Evolutionary conservation across 2,888 invertebrate genomes (phyloP), one percentile per base, ranked within the genome.

Genomic region (Syrphus vitripennis): DNA sequence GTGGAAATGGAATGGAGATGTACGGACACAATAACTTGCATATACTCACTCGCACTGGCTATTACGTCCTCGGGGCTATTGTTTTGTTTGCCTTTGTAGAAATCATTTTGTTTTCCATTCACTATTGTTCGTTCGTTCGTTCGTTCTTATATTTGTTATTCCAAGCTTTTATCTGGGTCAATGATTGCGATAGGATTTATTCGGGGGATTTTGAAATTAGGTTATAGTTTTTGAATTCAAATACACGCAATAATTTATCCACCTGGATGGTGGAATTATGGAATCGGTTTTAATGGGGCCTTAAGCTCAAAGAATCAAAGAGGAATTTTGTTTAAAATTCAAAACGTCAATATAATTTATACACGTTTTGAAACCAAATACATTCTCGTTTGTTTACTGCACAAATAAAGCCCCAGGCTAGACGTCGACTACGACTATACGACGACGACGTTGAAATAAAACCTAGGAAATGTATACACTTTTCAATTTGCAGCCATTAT

Each of bases 81-180:
- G 63, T 63, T 21, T 42, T 42, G 42, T 42, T 37, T 42, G 63
- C 10, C n/a, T 63, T 63, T 63, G 63, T 40, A 16, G 42, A 26
- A 26, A 26, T 42, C 16, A 42, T 63, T 34, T 14, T 21, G 5
- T 21, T 37, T 59, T 21, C 3, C n/a, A 63, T 26, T 42, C 59
- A 14, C 40, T 16, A 16, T 63, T 34, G 34, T 34, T 34, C 37
- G 0, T 61, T 37, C 10, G 3, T 19, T 0, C 5, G 5, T 12
- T 3, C n/a, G 3, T 16, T 48, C 48, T 4, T 9, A 48, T 21
- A 3, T 10, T 65, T 31, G 16, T 29, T 65, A 7, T 45, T 45
- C 6, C 14, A 21, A 26, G 16, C n/a, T 16, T 12, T 16, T 50
- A 19, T 34, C 14, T 59, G 26, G 29, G 63, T 9, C 37, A 40